Percentiles rank a stretch among this genome's conserved stretches.
Evolutionary conservation across 2,113 vertebrate genomes (phyloP).

Genomic region (Cryptotis parvus): DNA sequence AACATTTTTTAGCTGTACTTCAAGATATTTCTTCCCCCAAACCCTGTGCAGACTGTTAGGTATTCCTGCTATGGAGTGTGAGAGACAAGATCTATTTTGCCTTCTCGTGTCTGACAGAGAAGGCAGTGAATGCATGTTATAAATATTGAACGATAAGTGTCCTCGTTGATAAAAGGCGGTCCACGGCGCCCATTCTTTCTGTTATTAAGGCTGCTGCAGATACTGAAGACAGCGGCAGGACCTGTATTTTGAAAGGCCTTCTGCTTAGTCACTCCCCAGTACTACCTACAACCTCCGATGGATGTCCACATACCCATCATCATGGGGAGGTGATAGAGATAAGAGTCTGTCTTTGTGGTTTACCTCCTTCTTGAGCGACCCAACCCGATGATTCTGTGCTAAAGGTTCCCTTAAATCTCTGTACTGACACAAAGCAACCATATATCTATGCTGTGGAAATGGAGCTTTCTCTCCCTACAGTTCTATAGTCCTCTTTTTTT

Average conservation of each 20-base stretch:
- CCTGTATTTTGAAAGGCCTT: not conserved
- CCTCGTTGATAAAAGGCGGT: not conserved
- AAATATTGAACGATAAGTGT: not conserved
- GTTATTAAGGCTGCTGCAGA: not conserved
- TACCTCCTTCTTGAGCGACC: not conserved
- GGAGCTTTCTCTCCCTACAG: not conserved
- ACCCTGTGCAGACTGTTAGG: not conserved
- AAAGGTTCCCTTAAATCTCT: not conserved
- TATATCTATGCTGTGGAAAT: not conserved
- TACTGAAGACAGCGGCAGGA: too few species aligned
- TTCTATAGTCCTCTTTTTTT: not conserved
- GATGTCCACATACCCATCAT: not conserved
- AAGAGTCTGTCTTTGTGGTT: not conserved
- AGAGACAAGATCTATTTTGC: not conserved
- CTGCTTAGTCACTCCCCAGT: not conserved
- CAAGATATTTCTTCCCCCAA: not conserved
- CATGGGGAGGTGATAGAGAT: not conserved
- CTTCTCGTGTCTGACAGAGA: not conserved
- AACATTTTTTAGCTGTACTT: not conserved
- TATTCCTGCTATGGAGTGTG: not conserved
- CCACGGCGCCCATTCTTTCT: not conserved
- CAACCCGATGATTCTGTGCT: not conserved
- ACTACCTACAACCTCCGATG: not conserved
- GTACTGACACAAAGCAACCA: not conserved
- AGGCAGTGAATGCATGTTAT: not conserved